phyloP scores from a whole-genome alignment of 1,140 invertebrate genomes.

The Steinernema feltiae region DNA sequence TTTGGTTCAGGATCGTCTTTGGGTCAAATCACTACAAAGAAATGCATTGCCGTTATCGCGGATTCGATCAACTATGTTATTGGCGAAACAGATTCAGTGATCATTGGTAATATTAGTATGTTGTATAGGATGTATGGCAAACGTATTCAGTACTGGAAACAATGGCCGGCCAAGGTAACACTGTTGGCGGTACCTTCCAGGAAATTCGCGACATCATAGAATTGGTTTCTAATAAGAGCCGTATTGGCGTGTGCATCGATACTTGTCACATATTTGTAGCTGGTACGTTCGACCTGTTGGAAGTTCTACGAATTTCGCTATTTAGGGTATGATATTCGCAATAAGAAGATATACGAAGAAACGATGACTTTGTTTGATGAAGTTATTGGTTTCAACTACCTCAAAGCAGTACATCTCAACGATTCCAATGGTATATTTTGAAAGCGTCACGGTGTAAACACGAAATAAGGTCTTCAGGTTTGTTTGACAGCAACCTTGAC shows the following conservation, averaged over 20 bases:
- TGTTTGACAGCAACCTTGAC: constrained; percentile 60
- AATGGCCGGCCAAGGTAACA: constrained; percentile 61
- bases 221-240: constrained; percentile 60
- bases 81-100: constrained; percentile 58
- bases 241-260: constrained; percentile 63
- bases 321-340: constrained; percentile 61
- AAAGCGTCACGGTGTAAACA: constrained; percentile 1
- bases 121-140: too few species aligned
- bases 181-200: constrained; percentile 62
- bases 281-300: constrained; percentile 52
- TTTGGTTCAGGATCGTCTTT: constrained; percentile 60
- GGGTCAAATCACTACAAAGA: constrained; percentile 57
- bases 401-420: constrained; percentile 63
- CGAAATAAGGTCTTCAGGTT: constrained; percentile 48
- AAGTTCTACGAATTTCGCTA: neutral
- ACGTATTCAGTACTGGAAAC: constrained; percentile 61
- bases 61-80: constrained; percentile 62
- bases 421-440: constrained; percentile 61
- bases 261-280: constrained; percentile 65
- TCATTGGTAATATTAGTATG: constrained; percentile 43
- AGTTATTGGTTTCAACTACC: constrained; percentile 61
- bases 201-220: constrained; percentile 62
- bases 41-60: constrained; percentile 60
- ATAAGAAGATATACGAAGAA: constrained; percentile 58
- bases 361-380: constrained; percentile 61